Percentiles rank a stretch among this genome's conserved stretches.
These are phyloP conservation scores for Trematomus loennbergii DNA, from an alignment of 2,113 vertebrate species.

Conservation along the genomic window DNA sequence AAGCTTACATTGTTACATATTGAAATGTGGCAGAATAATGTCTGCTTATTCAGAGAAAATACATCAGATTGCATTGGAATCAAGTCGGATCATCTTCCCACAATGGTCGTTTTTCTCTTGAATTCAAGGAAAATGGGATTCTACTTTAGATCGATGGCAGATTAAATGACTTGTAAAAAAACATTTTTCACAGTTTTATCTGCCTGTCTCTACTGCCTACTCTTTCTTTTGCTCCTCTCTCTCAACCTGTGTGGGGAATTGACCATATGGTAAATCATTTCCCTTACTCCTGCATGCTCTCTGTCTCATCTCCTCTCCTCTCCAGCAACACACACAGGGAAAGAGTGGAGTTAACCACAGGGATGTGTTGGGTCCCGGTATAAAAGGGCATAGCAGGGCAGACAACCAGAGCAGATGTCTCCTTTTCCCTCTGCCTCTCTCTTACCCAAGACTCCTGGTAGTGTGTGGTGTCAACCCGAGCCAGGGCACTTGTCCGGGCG, in stretches of 20 bases:
- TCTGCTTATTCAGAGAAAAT: constrained; percentile 21
- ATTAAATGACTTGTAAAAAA: constrained; percentile 48
- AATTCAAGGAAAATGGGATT: constrained; percentile 38
- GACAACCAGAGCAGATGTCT: constrained; percentile 70
- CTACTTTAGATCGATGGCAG: constrained; percentile 7
- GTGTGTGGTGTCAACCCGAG: constrained; percentile 53
- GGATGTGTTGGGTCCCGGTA: constrained; percentile 37
- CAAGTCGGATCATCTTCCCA: constrained; percentile 28
- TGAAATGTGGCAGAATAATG: constrained; percentile 32
- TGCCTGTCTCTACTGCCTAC: constrained; percentile 27
- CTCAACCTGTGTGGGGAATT: constrained; percentile 51
- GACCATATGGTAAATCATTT: constrained; percentile 71
- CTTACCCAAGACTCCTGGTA: constrained; percentile 29
- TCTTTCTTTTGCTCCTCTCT: constrained; percentile 47
- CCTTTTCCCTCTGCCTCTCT: constrained; percentile 44
- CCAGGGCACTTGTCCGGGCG: constrained; percentile 56
- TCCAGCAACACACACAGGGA: constrained; percentile 48
- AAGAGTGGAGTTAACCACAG: constrained; percentile 53
- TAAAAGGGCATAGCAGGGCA: constrained; percentile 62
- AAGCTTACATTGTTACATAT: constrained; percentile 25
- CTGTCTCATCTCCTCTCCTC: constrained; percentile 37
- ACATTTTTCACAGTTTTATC: constrained; percentile 40
- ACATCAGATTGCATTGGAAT: constrained; percentile 26
- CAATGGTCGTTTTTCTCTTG: constrained; percentile 20
- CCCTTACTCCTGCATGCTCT: constrained; percentile 50